Conservation (phyloP, 2,888 invertebrate genomes). For the Caenorhabditis drosophilae region DNA sequence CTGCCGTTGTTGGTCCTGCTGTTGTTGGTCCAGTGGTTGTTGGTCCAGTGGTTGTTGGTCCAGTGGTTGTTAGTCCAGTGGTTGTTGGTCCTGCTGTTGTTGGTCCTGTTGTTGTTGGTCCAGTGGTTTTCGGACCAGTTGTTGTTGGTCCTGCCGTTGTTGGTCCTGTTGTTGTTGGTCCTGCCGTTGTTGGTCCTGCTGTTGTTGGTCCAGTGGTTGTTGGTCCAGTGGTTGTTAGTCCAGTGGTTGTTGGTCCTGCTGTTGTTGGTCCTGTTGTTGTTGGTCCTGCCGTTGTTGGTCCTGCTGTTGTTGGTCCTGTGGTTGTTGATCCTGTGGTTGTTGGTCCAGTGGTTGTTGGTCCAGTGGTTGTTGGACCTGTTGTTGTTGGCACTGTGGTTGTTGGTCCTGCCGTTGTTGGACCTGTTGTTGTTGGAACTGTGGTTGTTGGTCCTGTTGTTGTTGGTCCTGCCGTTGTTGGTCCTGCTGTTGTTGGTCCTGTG, state of each 20-base stretch:
- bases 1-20: not conserved
- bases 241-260: not conserved
- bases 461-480: too few relatives aligned
- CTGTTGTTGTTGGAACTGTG: too few relatives aligned
- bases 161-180: constrained; percentile 1
- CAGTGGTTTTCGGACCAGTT: not conserved
- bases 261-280: not conserved
- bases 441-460: too few relatives aligned
- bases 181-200: constrained; percentile 2
- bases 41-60: not conserved
- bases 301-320: constrained; percentile 1
- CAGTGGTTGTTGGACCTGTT: too few relatives aligned
- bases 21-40: constrained; percentile 1
- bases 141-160: not conserved
- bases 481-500: too few relatives aligned
- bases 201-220: too few relatives aligned
- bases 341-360: constrained; percentile 5
- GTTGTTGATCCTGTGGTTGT: not conserved
- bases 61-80: too few relatives aligned
- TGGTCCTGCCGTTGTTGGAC: not conserved
- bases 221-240: too few relatives aligned
- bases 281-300: constrained; percentile 3
- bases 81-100: too few relatives aligned
- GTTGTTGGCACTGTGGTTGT: not conserved
- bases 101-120: not conserved